phyloP scores from a whole-genome alignment of 2,113 vertebrate species.

The Scytalopus superciliaris region DNA sequence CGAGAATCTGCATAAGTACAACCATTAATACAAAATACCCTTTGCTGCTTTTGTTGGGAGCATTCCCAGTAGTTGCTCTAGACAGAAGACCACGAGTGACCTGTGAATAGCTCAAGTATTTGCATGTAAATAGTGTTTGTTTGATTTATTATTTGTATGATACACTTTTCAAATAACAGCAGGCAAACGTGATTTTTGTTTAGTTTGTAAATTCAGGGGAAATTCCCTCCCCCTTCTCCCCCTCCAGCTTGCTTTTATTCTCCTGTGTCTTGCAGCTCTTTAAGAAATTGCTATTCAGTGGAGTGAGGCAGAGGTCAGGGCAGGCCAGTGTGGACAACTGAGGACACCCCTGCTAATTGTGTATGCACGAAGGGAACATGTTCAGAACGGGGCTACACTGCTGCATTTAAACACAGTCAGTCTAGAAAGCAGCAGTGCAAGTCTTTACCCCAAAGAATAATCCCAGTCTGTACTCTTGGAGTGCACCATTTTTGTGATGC shows the following conservation, averaged over 20 bases:
- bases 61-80: neutral
- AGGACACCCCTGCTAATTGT: neutral
- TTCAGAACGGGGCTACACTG: neutral
- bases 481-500: neutral
- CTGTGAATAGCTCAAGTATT: neutral
- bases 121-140: neutral
- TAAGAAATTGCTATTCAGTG: neutral
- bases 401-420: neutral
- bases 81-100: neutral
- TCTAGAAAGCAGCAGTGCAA: neutral
- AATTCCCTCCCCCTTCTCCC: rapidly evolving
- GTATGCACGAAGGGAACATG: rapidly evolving
- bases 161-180: neutral
- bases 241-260: neutral
- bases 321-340: neutral
- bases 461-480: neutral
- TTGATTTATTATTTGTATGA: neutral
- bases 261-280: neutral
- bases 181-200: neutral
- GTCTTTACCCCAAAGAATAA: neutral
- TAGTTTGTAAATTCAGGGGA: neutral
- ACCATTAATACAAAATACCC: neutral
- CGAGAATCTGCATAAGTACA: neutral
- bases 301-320: neutral
- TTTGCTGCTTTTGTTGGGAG: neutral